phyloP scores from a whole-genome alignment of 2,888 invertebrate genomes.

The Clistopyga incitator region DNA sequence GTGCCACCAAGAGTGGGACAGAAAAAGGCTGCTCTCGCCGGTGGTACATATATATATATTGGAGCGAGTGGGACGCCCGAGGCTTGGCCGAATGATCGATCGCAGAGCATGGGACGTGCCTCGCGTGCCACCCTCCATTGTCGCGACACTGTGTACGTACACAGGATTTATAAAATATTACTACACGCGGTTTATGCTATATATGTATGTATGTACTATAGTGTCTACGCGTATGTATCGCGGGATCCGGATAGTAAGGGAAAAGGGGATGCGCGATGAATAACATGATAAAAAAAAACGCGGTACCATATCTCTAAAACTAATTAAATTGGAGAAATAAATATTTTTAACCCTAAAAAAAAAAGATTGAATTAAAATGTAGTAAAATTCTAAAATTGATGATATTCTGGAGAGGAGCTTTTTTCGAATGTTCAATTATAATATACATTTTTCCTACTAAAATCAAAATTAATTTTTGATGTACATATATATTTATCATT shows the following conservation, averaged over 20 bases:
- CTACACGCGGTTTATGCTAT: slow-evolving; percentile 51
- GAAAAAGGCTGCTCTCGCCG: slow-evolving; percentile 27
- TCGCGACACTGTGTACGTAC: slow-evolving; percentile 67
- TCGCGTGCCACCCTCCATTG: slow-evolving; percentile 70
- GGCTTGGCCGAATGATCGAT: slow-evolving; percentile 69
- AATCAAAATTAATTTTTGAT: too few species aligned
- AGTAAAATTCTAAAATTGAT: too few species aligned
- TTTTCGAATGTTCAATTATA: too few species aligned
- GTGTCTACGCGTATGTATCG: not conserved
- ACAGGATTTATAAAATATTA: slow-evolving; percentile 68
- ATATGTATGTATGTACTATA: slow-evolving; percentile 22
- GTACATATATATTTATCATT: too few species aligned
- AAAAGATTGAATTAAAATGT: too few species aligned
- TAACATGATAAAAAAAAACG: not conserved
- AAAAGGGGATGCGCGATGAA: not conserved
- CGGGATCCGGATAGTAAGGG: not conserved
- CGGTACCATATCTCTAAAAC: too few species aligned
- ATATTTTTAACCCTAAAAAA: too few species aligned
- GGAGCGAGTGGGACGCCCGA: slow-evolving; percentile 50
- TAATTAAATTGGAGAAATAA: too few species aligned
- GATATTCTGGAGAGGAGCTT: too few species aligned
- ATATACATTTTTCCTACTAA: too few species aligned
- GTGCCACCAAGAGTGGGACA: slow-evolving; percentile 52
- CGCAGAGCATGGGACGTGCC: slow-evolving; percentile 66
- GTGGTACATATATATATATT: slow-evolving; percentile 25